Conservation (phyloP, 2,797 vertebrate species). For the Characodon lateralis region DNA sequence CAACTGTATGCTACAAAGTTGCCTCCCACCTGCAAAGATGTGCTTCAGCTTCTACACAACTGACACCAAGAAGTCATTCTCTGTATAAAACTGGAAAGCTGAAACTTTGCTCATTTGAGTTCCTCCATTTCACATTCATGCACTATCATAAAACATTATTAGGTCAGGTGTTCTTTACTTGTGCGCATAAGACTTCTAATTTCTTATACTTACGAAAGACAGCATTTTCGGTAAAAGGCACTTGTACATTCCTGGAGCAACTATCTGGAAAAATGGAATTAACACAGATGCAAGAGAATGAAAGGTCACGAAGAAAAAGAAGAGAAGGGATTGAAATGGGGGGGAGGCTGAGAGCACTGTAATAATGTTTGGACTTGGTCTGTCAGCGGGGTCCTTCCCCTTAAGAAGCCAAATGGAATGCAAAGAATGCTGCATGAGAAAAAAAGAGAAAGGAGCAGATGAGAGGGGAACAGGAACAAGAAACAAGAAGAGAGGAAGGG, state of each 20-base stretch:
- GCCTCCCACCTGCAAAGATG: conserved; percentile 66
- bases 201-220: conserved; percentile 49
- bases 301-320: conserved; percentile 12
- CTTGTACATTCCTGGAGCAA: conserved; percentile 12
- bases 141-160: background rate
- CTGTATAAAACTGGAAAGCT: conserved; percentile 7
- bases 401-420: conserved; percentile 81
- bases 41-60: conserved; percentile 25
- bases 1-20: conserved; percentile 49
- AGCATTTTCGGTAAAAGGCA: conserved; percentile 36
- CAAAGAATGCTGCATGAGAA: conserved; percentile 77
- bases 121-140: conserved; percentile 2
- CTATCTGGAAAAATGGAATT: conserved; percentile 21
- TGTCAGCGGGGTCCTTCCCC: conserved; percentile 79
- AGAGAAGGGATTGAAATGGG: conserved; percentile 19
- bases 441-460: conserved; percentile 66
- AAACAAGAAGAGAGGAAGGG: conserved; percentile 32
- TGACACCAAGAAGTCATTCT: conserved; percentile 16
- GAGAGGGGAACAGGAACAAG: conserved; percentile 58
- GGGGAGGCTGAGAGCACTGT: conserved; percentile 45
- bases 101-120: background rate
- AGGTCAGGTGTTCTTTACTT: conserved; percentile 20
- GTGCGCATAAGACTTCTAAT: conserved; percentile 49
- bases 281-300: background rate
- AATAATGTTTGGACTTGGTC: conserved; percentile 78